Conservation (phyloP, 2,888 invertebrate species). For the Taphrorychus bicolor region DNA sequence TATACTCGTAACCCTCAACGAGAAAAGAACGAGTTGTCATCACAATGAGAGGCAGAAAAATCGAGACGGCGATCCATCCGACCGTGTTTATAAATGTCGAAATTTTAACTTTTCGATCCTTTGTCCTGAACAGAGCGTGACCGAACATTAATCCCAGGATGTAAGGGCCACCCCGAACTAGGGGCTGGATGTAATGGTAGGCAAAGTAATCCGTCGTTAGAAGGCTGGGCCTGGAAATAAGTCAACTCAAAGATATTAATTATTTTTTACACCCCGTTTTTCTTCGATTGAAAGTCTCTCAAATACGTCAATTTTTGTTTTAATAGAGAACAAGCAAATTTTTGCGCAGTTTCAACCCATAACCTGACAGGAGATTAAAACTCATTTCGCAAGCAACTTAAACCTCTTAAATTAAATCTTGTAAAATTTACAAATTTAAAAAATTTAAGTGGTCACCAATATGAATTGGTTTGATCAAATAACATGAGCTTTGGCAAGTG, state of each 20-base stretch:
- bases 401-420: too few species aligned
- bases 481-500: too few species aligned
- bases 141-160: slow-evolving; percentile 55
- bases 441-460: too few species aligned
- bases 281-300: neutral
- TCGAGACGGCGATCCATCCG: slow-evolving; percentile 46
- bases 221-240: slow-evolving; percentile 48
- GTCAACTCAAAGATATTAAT: neutral
- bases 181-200: slow-evolving; percentile 54
- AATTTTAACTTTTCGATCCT: slow-evolving; percentile 47
- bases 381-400: too few species aligned
- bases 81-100: slow-evolving; percentile 44
- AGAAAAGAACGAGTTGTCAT: slow-evolving; percentile 52
- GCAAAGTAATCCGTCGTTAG: slow-evolving; percentile 48
- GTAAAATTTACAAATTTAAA: too few species aligned
- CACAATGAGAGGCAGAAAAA: slow-evolving; percentile 47
- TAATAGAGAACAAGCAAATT: too few species aligned
- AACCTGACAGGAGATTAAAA: too few species aligned
- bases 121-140: slow-evolving; percentile 49
- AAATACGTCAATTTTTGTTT: too few species aligned
- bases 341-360: too few species aligned
- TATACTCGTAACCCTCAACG: slow-evolving; percentile 52
- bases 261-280: too few species aligned
- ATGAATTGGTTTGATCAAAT: too few species aligned
- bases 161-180: slow-evolving; percentile 55